phyloP scores from a whole-genome alignment of 2,888 invertebrate species.

The Villa cingulata region DNA sequence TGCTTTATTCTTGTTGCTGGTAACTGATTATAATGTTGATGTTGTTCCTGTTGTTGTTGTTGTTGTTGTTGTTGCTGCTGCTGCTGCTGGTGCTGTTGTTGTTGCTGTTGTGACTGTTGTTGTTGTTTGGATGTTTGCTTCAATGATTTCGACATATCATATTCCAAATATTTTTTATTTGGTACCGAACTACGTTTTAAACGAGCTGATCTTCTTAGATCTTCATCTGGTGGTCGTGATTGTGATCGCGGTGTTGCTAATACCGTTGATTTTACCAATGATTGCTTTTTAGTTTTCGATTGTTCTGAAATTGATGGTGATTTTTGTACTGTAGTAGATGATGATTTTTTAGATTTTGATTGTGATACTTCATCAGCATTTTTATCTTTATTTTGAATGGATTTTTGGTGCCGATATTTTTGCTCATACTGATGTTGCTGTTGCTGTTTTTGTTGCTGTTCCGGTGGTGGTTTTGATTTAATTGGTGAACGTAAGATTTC shows the following conservation, averaged over 20 bases:
- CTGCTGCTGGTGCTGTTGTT: background rate
- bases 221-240: slow-evolving; percentile 6
- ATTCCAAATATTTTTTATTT: slow-evolving; percentile 25
- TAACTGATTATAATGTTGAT: background rate
- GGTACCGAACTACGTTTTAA: slow-evolving; percentile 17
- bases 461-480: slow-evolving; percentile 22
- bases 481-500: slow-evolving; percentile 34
- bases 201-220: slow-evolving; percentile 20
- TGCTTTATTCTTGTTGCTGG: slow-evolving; percentile 1
- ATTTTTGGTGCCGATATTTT: too few species aligned
- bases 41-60: background rate
- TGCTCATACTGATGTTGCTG: slow-evolving; percentile 21
- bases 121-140: background rate
- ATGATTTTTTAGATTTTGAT: background rate
- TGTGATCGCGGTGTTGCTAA: background rate
- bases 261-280: background rate
- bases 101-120: background rate
- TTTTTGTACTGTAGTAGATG: background rate
- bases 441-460: slow-evolving; percentile 7
- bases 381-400: background rate
- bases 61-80: background rate
- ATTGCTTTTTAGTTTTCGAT: slow-evolving; percentile 5
- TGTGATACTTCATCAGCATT: background rate
- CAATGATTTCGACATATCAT: slow-evolving; percentile 18
- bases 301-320: background rate